Percentiles rank a stretch among this genome's conserved stretches.
Conservation (phyloP, 2,797 vertebrate species). For the Oreochromis mossambicus region DNA sequence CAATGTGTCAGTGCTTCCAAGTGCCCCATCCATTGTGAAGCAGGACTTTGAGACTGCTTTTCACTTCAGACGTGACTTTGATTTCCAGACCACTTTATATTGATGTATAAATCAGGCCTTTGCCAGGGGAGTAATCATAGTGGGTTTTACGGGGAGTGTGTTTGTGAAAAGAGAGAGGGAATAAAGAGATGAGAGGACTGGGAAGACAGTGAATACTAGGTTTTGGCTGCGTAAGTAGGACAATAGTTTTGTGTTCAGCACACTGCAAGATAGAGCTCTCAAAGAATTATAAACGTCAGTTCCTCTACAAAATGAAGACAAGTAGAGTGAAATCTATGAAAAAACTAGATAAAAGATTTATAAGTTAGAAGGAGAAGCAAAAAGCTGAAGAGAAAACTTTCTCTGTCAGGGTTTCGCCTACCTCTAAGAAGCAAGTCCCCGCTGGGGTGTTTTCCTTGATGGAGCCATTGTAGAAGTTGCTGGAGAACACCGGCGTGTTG, state of each 20-base stretch:
- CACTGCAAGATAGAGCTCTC: constrained; percentile 27
- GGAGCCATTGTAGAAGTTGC: constrained; percentile 87
- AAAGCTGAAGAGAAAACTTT: not conserved
- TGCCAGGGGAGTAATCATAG: constrained; percentile 46
- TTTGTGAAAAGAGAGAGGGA: constrained; percentile 18
- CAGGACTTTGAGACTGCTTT: constrained; percentile 5
- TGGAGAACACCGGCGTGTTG: constrained; percentile 88
- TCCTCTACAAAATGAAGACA: not conserved
- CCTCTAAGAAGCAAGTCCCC: constrained; percentile 96
- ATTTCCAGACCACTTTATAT: constrained; percentile 42
- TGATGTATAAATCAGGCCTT: constrained; percentile 44
- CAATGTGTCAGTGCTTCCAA: constrained; percentile 18
- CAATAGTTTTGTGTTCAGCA: constrained; percentile 25
- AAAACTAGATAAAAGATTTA: not conserved
- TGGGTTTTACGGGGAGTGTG: constrained; percentile 17
- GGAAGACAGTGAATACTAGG: constrained; percentile 26
- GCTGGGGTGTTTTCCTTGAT: constrained; percentile 87
- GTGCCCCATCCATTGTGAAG: constrained; percentile 6
- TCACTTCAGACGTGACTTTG: constrained; percentile 31
- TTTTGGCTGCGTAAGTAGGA: constrained; percentile 50
- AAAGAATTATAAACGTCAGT: constrained; percentile 23
- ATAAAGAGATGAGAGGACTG: constrained; percentile 36
- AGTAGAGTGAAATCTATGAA: not conserved
- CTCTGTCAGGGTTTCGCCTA: constrained; percentile 52
- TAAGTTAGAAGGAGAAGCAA: not conserved